Base-by-base conservation (phyloP, 2,888 invertebrate genomes). In the Mythimna ferrago region DNA sequence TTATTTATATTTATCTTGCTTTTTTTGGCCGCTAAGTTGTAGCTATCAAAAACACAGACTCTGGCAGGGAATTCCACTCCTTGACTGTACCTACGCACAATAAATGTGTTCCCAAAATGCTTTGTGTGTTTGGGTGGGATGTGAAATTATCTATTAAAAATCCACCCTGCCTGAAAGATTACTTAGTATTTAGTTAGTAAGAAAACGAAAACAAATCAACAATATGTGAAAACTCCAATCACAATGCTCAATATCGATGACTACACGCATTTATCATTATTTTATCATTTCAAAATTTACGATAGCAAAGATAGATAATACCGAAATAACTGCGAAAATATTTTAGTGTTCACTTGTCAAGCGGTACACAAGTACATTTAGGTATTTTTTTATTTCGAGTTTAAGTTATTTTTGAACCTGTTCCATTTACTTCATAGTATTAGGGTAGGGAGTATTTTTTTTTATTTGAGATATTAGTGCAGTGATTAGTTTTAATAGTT, bases 281-380 rank as follows among this genome's bases (percentile, higher is more conserved):
- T 21, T 83, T 83, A 83, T 83, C 81, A 26, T n/a, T 71, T 58
- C 66, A 60, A 71, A 73, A 65, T 61, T 68, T 19, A 19, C 65
- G 83, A 83, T 83, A 83, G 0, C 56, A 35, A 4, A 72, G 83
- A 81, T 83, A 78, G 32, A 16, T 5, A 32, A 35, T 35, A 11
- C 14, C 5, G 5, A 66, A 66, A 80, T 53, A 71, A 48, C 63
- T 44, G 26, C 58, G 16, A 72, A 67, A 81, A 83, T 72, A 71
- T 73, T 76, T 76, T 64, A 76, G 83, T 83, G 56, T 73, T 58
- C 21, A 16, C 26, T 48, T 26, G 21, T 14, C 58, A 6, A 32
- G 32, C 68, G 16, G 44, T 62, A 81, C 54, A 48, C 16, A 64
- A 2, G 32, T 71, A 67, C 67, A 53, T 63, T 63, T 62, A 68